Base-by-base conservation (phyloP, 2,888 invertebrate species). In the Ophion ventricosus region DNA sequence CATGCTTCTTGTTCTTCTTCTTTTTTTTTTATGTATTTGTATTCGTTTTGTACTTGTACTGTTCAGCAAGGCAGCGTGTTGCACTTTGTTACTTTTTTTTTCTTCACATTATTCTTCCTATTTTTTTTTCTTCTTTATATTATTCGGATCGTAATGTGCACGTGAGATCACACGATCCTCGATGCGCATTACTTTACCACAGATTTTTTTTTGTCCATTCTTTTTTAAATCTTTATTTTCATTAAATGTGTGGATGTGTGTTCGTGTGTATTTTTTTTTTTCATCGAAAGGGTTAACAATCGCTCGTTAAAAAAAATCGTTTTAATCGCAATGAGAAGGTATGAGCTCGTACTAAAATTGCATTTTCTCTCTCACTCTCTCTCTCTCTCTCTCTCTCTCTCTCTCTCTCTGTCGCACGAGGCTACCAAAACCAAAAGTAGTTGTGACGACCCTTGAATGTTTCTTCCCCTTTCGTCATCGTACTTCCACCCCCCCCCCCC, bases 61-160 rank as follows among this genome's bases (percentile, higher is more conserved):
- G 93, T 93, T 93, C 92, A 93, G 93, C 93, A 93, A 93, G 93
- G 93, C 93, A 93, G 93, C 93, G 92, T 93, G 93, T 93, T 93
- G 93, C 93, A 93, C 93, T 93, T 93, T 93, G 93, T 93, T 93
- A 93, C 92, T 87, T 87, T 89, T 61, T 76, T 80, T 77, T 73
- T 72, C 80, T 74, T 14, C 17, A 77, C 67, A 73, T 80, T 66
- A 80, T 63, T 74, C 40, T 66, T 74, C 79, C 66, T 23, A 54
- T 80, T 73, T 80, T 80, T 72, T 90, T 90, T 90, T 57, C 57
- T 26, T 67, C 49, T 67, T 67, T 57, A 92, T 90, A 91, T 91
- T 91, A 91, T 90, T 91, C 91, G 92, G 91, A 90, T 90, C 90
- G 90, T 90, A 91, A 91, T 90, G 90, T 90, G 89, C 89, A 87